Percentiles rank a stretch among this genome's conserved stretches.
Conservation (phyloP, 2,797 vertebrate genomes). For the Hydrophis major region DNA sequence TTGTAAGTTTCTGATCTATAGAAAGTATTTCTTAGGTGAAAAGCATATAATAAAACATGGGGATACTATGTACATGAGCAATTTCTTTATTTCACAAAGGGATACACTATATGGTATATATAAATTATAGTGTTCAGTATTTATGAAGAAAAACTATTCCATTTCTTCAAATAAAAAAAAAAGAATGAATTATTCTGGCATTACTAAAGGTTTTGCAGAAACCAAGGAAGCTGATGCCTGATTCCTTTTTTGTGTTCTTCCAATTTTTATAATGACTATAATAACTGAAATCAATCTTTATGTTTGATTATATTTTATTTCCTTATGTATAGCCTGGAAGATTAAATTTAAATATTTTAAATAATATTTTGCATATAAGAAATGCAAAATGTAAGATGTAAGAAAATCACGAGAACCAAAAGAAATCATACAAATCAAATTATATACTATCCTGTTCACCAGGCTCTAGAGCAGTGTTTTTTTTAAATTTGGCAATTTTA, state of each 20-base stretch:
- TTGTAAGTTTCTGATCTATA: background rate
- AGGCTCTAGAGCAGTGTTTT: background rate
- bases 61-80: no score
- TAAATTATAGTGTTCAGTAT: background rate
- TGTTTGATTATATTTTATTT: background rate
- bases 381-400: background rate
- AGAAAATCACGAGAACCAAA: background rate
- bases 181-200: background rate
- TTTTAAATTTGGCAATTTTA: no score
- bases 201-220: background rate
- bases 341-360: background rate
- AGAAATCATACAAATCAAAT: background rate
- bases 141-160: background rate
- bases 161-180: background rate
- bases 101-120: no score
- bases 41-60: background rate
- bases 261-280: constrained; percentile 15
- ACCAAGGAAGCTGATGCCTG: background rate
- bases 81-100: background rate
- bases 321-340: background rate
- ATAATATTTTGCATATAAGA: background rate
- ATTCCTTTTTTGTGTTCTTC: background rate
- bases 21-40: background rate
- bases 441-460: background rate
- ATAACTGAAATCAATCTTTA: background rate